Evolutionary conservation across 2,113 vertebrate genomes (phyloP), one percentile per base, ranked within the genome.

Genomic region (Misgurnus anguillicaudatus): DNA sequence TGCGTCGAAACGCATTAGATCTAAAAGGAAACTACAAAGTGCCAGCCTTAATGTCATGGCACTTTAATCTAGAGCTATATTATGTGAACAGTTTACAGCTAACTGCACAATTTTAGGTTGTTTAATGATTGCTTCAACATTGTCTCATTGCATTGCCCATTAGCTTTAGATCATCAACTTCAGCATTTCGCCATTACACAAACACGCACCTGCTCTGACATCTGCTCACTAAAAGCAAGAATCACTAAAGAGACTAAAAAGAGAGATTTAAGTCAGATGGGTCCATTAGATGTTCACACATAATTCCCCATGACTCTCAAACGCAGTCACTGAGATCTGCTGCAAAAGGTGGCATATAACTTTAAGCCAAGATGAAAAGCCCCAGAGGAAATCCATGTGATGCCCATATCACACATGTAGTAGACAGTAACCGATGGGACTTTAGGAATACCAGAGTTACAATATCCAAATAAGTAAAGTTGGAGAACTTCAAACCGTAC

Each of bases 221-320:
- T 51, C 17, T 39, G 53, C 53, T 58, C n/a, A 73, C 19, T 31
- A 41, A 70, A 60, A 42, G 38, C 11, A 4, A 19, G 70, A 73
- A 24, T 60, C 70, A 45, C 55, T 1, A 60, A 36, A 73, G 55
- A 60, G n/a, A 45, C 24, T 60, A 73, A 36, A 73, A 58, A 24
- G 11, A 41, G 36, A 24, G 53, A 45, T 8, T 60, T 7, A 9
- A 24, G 2, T 73, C 55, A 58, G 55, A 73, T 42, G 55, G 70
- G 70, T 45, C 70, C 70, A 73, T 73, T 73, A 73, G 42, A 73
- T 58, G n/a, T 73, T 73, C 55, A 41, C 36, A 73, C 55, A 24
- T 14, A 73, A 57, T 42, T 60, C 55, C 70, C 70, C 6, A 3
- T 60, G 53, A 36, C 36, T 72, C 58, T 42, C 70, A 24, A 17